A percentile compares a stretch with the other conserved stretches of the same genome.
phyloP scores from a whole-genome alignment of 2,113 vertebrate genomes.

The Campylorhamphus procurvoides region DNA sequence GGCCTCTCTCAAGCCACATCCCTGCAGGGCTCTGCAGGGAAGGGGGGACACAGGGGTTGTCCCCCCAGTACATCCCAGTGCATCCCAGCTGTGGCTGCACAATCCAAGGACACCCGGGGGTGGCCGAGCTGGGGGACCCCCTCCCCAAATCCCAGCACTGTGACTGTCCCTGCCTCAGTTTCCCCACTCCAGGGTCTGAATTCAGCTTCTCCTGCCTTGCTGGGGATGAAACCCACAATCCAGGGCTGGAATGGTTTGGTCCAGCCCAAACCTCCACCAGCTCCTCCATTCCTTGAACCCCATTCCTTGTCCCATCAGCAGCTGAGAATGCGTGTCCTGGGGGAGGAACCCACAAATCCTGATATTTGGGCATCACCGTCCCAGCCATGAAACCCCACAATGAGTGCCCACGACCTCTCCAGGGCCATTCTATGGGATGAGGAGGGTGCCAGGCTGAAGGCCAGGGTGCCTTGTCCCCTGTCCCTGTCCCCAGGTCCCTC shows the following conservation, averaged over 20 bases:
- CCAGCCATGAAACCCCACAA: neutral
- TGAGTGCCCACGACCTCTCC: rapidly evolving
- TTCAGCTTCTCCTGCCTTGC: neutral
- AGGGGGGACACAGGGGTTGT: neutral
- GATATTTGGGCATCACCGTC: neutral
- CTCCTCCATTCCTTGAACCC: neutral
- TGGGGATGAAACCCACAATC: neutral
- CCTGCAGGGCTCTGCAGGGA: neutral
- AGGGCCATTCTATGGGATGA: neutral
- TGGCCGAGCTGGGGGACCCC: neutral
- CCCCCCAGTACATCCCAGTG: neutral
- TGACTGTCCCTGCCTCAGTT: neutral
- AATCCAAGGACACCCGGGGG: neutral
- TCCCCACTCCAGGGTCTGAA: neutral
- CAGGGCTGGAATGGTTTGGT: neutral
- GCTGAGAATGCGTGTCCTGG: neutral
- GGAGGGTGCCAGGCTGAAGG: rapidly evolving
- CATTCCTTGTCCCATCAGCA: neutral
- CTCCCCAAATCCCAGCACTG: neutral
- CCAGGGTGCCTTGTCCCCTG: neutral
- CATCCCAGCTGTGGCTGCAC: neutral
- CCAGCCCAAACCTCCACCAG: neutral
- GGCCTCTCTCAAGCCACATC: neutral
- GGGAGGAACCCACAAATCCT: neutral
- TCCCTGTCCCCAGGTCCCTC: neutral